Conservation (phyloP, 2,797 vertebrate species). For the Fringilla coelebs region DNA sequence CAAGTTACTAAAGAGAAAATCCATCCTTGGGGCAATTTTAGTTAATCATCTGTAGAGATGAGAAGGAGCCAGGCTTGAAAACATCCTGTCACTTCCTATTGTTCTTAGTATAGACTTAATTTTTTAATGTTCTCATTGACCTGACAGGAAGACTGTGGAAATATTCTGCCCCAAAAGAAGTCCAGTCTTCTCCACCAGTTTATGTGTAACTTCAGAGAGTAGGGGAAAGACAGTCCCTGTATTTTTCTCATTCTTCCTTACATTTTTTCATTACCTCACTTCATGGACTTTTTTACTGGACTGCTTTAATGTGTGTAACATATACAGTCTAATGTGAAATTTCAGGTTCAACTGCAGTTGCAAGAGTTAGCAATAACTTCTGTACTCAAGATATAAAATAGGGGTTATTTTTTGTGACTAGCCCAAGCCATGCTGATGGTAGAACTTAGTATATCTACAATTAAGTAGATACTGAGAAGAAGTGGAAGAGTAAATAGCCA, state of each 20-base stretch:
- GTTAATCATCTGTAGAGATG: background rate
- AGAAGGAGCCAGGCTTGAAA: background rate
- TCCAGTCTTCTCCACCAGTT: background rate
- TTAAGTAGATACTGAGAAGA: background rate
- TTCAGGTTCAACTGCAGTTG: background rate
- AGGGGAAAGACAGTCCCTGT: rapidly evolving
- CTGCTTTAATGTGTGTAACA: background rate
- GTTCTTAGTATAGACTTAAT: background rate
- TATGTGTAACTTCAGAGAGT: background rate
- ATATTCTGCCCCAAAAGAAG: background rate
- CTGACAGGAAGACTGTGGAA: background rate
- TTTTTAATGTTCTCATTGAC: background rate
- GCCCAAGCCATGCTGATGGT: background rate
- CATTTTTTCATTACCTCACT: background rate
- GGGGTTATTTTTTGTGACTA: background rate
- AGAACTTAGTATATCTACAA: background rate
- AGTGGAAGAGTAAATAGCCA: background rate
- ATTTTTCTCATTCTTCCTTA: background rate
- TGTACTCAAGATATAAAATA: background rate
- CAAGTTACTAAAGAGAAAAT: background rate
- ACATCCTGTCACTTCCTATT: background rate
- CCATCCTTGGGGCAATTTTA: background rate
- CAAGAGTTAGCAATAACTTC: background rate
- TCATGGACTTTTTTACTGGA: background rate
- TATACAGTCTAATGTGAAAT: background rate